phyloP scores from a whole-genome alignment of 2,113 vertebrate genomes.

The Scomber scombrus region DNA sequence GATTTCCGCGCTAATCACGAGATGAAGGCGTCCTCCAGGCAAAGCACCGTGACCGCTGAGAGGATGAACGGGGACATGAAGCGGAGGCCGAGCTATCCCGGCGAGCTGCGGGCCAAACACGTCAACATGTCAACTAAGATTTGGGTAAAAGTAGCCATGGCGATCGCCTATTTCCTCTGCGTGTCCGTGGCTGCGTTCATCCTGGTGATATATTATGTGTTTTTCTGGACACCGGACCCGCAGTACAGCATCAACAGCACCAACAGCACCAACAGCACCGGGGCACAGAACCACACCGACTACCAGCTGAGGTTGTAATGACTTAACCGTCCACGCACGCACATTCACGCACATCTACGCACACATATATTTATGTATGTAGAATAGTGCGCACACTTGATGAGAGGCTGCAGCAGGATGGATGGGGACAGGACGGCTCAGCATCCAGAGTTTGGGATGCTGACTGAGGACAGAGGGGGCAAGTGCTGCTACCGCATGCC shows the following conservation, averaged over 20 bases:
- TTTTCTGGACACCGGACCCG: conserved; percentile 86
- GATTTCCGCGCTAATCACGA: background rate
- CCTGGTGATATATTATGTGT: conserved; percentile 90
- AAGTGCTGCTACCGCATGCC: conserved; percentile 49
- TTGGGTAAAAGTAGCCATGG: conserved; percentile 91
- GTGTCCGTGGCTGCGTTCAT: conserved; percentile 90
- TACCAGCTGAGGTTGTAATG: conserved; percentile 48
- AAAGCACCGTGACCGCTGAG: conserved; percentile 46
- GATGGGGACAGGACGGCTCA: conserved; percentile 14
- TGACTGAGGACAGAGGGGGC: conserved; percentile 22
- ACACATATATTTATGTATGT: background rate
- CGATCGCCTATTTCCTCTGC: conserved; percentile 89
- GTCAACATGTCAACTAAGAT: conserved; percentile 84
- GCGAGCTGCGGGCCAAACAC: conserved; percentile 84
- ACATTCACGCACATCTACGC: conserved; percentile 18
- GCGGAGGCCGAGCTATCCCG: conserved; percentile 86
- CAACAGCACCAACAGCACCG: conserved; percentile 24
- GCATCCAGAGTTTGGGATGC: conserved; percentile 55
- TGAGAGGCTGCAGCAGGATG: conserved; percentile 29
- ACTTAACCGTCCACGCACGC: conserved; percentile 21
- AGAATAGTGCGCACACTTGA: conserved; percentile 63
- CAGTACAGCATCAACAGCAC: conserved; percentile 48
- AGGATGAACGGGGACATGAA: conserved; percentile 82
- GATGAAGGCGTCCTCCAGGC: conserved; percentile 79
- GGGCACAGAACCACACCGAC: conserved; percentile 54